Evolutionary conservation across 2,888 invertebrate genomes (phyloP), one percentile per base, ranked within the genome.

Genomic region (Magallana nippona): DNA sequence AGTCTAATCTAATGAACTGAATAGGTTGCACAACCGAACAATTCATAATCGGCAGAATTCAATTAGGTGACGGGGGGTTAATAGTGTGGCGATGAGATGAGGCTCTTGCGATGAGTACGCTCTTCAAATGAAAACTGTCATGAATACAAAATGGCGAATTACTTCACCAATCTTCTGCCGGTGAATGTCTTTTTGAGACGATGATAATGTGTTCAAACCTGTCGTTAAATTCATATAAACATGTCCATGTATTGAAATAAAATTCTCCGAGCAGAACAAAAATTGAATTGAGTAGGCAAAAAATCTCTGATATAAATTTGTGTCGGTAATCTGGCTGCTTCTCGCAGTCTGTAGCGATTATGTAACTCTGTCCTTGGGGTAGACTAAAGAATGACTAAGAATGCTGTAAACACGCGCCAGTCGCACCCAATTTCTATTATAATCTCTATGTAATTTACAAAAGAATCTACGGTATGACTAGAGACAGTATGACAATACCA

Each of bases 1-100:
- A 82, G 82, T 56, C 77, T 82, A 82, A 82, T 82, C 78, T 82
- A 78, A 82, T 82, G 82, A 78, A 82, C 56, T 44, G 57, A 60
- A 58, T 78, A 44, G 44, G 78, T 78, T 82, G 82, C 82, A 78
- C 78, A 32, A 58, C 57, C 60, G 77, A 78, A 58, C 82, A 71
- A 77, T 78, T 82, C 58, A 58, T 78, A 78, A 58, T 58, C 78
- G 58, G 55, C 58, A 19, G 78, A 78, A 82, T 82, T 82, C 58
- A 78, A 82, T 82, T 82, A 82, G 58, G 58, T 77, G 82, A 56
- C 82, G 71, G 55, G 10, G 77, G 78, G 78, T 82, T 78, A 44
- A 78, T 82, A 79, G 56, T 15, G 71, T 71, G 71, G 71, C 71
- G 32, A 22, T 15, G 10, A 22, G 22, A 22, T 22, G 27, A 71